These are phyloP conservation scores for Boloria euphrosyne DNA, from an alignment of 2,888 invertebrate species.

Conservation along the genomic window DNA sequence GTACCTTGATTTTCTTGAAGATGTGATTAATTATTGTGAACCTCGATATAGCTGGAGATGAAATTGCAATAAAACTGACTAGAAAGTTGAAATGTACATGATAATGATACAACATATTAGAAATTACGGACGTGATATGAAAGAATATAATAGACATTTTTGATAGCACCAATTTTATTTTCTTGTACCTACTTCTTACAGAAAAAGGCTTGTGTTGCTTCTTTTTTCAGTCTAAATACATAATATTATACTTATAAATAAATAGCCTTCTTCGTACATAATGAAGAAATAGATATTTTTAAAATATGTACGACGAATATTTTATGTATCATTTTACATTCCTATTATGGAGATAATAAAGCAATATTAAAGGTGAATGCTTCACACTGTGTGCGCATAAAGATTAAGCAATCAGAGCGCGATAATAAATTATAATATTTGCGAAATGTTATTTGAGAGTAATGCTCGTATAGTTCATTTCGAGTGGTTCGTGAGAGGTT, in stretches of 20 bases:
- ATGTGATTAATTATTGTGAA: conserved; percentile 27
- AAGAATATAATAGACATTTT: conserved; percentile 5
- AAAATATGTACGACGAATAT: background rate
- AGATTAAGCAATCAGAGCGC: conserved; percentile 35
- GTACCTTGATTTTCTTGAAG: conserved; percentile 21
- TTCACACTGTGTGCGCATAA: conserved; percentile 20
- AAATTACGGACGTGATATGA: conserved; percentile 3
- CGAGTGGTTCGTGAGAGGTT: conserved; percentile 65
- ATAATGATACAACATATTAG: conserved; percentile 5
- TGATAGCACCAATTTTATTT: background rate
- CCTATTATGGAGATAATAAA: conserved; percentile 2
- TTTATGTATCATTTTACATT: conserved; percentile 1
- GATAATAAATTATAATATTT: conserved; percentile 43
- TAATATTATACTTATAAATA: too few species aligned
- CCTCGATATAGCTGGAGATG: conserved; percentile 16
- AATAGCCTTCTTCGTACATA: too few species aligned
- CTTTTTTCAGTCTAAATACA: too few species aligned
- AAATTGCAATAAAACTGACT: conserved; percentile 24
- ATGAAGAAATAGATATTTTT: background rate
- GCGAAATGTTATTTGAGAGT: conserved; percentile 44
- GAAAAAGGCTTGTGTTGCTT: too few species aligned
- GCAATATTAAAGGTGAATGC: conserved; percentile 16
- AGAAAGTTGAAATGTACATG: conserved; percentile 10
- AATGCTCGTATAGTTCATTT: conserved; percentile 53
- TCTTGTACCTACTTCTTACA: too few species aligned